Evolutionary conservation across 2,797 vertebrate genomes (phyloP).

Genomic region (Prionace glauca): DNA sequence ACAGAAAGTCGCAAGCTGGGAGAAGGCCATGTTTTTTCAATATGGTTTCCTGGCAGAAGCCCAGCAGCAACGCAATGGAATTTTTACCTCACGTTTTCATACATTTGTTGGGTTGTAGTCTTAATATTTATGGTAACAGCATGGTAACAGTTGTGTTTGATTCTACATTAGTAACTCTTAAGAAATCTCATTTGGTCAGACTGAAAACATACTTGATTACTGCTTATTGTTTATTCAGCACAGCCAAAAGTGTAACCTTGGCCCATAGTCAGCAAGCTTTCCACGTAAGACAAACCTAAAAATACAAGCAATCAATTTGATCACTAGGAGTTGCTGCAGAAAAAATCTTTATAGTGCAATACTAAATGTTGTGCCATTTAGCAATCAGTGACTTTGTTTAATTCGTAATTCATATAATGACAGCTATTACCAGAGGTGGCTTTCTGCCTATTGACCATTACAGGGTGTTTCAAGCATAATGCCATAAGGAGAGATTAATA

Average conservation of each 20-base stretch:
- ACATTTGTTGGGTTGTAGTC: background rate
- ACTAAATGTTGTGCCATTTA: background rate
- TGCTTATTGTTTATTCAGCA: background rate
- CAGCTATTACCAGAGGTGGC: background rate
- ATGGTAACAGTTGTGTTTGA: background rate
- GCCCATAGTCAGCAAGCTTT: background rate
- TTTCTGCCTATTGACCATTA: background rate
- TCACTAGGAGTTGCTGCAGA: background rate
- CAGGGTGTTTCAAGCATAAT: background rate
- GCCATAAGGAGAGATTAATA: too few relatives aligned
- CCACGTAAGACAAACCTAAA: background rate
- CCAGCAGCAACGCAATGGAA: background rate
- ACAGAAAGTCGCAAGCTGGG: background rate
- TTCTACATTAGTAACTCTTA: too few relatives aligned
- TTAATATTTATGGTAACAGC: background rate
- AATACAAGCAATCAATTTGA: background rate
- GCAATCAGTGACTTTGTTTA: background rate
- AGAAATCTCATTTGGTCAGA: background rate
- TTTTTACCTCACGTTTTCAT: background rate
- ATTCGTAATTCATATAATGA: background rate
- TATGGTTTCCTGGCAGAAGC: background rate
- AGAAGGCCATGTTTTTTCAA: background rate
- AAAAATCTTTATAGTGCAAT: background rate
- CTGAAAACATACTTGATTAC: background rate
- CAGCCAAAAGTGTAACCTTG: background rate